phyloP scores from a whole-genome alignment of 2,113 vertebrate species.

The Oplegnathus fasciatus region DNA sequence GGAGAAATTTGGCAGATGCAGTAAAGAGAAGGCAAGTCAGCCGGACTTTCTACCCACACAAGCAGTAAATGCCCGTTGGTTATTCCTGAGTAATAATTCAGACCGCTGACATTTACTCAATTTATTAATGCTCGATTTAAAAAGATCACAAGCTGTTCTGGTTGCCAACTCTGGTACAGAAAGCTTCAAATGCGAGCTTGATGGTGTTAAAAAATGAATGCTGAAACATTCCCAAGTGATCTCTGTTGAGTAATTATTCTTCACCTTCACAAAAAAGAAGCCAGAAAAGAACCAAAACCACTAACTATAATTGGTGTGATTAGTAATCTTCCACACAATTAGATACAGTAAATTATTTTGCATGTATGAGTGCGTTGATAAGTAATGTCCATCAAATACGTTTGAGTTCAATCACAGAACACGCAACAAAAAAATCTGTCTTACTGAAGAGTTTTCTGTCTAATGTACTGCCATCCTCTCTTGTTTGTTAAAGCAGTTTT shows the following conservation, averaged over 20 bases:
- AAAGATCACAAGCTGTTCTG: background rate
- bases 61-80: background rate
- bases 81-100: constrained; percentile 4
- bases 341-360: background rate
- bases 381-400: background rate
- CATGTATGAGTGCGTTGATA: background rate
- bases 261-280: constrained; percentile 18
- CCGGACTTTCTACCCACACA: background rate
- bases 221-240: constrained; percentile 14
- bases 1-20: background rate
- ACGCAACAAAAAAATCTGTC: background rate
- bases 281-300: background rate
- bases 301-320: background rate
- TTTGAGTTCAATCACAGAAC: background rate
- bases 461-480: background rate
- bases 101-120: constrained; percentile 23
- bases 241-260: constrained; percentile 1
- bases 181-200: constrained; percentile 2
- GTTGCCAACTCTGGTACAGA: background rate
- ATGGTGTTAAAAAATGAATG: background rate
- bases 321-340: constrained; percentile 23
- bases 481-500: constrained; percentile 3
- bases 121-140: constrained; percentile 35
- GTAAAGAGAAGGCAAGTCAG: background rate
- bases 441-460: background rate